Conservation (phyloP, 1,140 invertebrate genomes). For the Bombus turneri region DNA sequence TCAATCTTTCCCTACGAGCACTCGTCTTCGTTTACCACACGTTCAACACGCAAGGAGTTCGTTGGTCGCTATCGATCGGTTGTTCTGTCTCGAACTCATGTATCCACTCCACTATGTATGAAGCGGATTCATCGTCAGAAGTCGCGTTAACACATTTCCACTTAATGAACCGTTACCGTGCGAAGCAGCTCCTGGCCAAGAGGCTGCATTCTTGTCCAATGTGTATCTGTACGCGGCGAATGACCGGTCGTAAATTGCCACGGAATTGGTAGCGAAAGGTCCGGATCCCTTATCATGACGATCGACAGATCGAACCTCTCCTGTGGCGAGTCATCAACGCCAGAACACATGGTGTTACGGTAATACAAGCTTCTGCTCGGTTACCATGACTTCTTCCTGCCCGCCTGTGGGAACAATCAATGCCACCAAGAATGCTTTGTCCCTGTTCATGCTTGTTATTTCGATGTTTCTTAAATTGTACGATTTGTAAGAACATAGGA, state of each 20-base stretch:
- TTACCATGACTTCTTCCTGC: not conserved
- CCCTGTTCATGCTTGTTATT: not conserved
- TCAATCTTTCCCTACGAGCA: not conserved
- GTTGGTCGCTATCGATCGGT: not conserved
- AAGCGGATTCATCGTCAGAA: constrained; percentile 56
- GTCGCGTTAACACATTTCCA: constrained; percentile 73
- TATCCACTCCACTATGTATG: not conserved
- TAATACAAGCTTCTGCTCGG: constrained; percentile 4
- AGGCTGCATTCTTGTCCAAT: constrained; percentile 50
- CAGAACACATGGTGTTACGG: constrained; percentile 27
- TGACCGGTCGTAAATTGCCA: constrained; percentile 49
- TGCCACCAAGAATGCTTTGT: no score
- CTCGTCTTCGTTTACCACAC: not conserved
- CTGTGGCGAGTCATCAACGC: constrained; percentile 18
- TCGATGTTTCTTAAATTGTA: not conserved
- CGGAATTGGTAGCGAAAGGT: constrained; percentile 48
- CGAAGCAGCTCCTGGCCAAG: constrained; percentile 61
- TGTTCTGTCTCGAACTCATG: not conserved
- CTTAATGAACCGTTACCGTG: constrained; percentile 74
- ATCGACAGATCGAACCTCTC: constrained; percentile 16
- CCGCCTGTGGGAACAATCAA: not conserved
- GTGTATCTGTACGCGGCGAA: constrained; percentile 30
- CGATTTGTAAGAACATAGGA: not conserved
- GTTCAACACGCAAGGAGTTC: not conserved
- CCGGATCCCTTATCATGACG: constrained; percentile 37